These are phyloP conservation scores for Dichetophora obliterata DNA, from an alignment of 2,888 invertebrate genomes.

Conservation along the genomic window DNA sequence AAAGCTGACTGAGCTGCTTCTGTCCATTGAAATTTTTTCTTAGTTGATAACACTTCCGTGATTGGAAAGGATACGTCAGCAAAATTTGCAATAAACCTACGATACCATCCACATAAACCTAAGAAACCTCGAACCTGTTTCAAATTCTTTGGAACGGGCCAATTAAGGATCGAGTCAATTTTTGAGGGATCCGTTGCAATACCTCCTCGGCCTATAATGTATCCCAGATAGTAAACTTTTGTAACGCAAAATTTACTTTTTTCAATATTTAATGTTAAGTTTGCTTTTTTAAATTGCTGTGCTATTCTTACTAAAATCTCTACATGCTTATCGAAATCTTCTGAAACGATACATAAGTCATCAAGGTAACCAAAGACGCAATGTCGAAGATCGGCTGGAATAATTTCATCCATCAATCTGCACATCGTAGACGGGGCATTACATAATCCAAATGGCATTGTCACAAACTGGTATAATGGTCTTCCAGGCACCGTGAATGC, in stretches of 20 bases:
- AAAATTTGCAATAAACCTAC: slow-evolving; percentile 48
- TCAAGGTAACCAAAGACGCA: slow-evolving; percentile 30
- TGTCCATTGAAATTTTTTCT: slow-evolving; percentile 38
- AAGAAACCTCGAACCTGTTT: no score
- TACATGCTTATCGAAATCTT: slow-evolving; percentile 12
- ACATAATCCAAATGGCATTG: slow-evolving; percentile 46
- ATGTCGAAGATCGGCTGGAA: slow-evolving; percentile 21
- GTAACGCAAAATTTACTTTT: slow-evolving; percentile 43
- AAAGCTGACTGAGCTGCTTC: slow-evolving; percentile 35
- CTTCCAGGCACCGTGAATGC: no score
- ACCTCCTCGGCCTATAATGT: slow-evolving; percentile 37
- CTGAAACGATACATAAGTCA: slow-evolving; percentile 34
- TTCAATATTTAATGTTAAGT: neutral
- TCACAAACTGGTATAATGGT: slow-evolving; percentile 46
- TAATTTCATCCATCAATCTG: slow-evolving; percentile 24
- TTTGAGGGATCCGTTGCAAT: no score
- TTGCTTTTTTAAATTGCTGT: neutral
- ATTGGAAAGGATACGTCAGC: slow-evolving; percentile 25
- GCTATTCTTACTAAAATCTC: neutral
- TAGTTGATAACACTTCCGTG: slow-evolving; percentile 30
- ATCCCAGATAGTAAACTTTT: slow-evolving; percentile 42
- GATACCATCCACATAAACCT: slow-evolving; percentile 50
- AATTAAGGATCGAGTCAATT: no score
- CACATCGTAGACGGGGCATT: slow-evolving; percentile 43
- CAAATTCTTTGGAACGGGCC: no score